phyloP scores from a whole-genome alignment of 2,888 invertebrate genomes.

The Oxyscelio sp. region DNA sequence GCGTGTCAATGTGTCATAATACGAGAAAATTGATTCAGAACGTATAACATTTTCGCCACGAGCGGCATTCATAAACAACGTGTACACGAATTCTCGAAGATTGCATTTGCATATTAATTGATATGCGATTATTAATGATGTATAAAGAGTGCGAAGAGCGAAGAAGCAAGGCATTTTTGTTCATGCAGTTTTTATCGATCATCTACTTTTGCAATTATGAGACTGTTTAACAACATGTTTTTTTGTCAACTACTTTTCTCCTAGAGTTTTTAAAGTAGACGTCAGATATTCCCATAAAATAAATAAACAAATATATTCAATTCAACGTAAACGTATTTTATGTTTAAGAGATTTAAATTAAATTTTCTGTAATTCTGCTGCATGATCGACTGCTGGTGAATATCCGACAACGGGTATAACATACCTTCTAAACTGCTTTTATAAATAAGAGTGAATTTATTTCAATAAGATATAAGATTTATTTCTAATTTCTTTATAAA shows the following conservation, averaged over 20 bases:
- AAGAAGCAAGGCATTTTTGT: constrained; percentile 5
- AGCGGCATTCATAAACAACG: constrained; percentile 49
- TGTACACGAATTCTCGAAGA: constrained; percentile 53
- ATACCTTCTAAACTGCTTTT: not conserved
- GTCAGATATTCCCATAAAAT: too few species aligned
- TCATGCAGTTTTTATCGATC: constrained; percentile 19
- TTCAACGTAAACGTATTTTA: too few species aligned
- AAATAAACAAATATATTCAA: too few species aligned
- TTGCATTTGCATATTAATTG: constrained; percentile 54
- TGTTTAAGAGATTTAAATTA: too few species aligned
- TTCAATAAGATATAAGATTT: not conserved
- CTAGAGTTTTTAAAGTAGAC: too few species aligned
- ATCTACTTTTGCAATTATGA: constrained; percentile 8
- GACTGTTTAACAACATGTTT: not conserved
- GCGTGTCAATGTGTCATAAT: constrained; percentile 56
- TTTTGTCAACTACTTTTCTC: too few species aligned
- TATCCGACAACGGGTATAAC: constrained; percentile 45
- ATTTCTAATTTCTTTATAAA: too few species aligned
- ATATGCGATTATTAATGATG: constrained; percentile 46
- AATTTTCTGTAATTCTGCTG: too few species aligned
- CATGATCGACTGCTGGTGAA: constrained; percentile 58
- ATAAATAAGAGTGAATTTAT: not conserved
- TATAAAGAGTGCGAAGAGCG: not conserved
- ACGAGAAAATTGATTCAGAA: constrained; percentile 61
- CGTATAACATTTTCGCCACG: constrained; percentile 51